A percentile compares a stretch with the other conserved stretches of the same genome.
Conservation (phyloP, 2,113 vertebrate species). For the Leucoraja erinaceus region DNA sequence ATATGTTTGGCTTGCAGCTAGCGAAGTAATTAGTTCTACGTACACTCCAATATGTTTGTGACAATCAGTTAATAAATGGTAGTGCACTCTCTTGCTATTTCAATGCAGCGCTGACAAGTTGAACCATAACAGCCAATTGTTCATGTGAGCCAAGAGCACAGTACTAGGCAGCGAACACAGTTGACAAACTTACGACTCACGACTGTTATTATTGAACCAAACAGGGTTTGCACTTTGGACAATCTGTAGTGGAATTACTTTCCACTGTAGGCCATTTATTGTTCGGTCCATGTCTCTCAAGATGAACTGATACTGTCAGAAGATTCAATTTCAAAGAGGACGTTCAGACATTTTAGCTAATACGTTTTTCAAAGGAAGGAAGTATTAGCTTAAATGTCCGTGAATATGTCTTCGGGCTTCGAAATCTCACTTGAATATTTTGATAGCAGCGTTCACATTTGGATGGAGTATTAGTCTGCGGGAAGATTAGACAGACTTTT, state of each 20-base stretch:
- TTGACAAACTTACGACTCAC: constrained; percentile 16
- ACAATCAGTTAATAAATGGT: constrained; percentile 27
- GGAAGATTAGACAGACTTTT: not conserved
- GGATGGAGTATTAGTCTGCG: not conserved
- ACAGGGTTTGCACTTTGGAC: not conserved
- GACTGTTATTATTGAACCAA: not conserved
- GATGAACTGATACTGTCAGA: not conserved
- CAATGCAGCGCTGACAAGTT: not conserved
- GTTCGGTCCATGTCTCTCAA: not conserved
- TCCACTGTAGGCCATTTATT: not conserved
- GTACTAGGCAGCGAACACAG: not conserved
- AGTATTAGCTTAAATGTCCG: not conserved
- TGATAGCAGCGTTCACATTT: not conserved
- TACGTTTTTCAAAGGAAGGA: not conserved
- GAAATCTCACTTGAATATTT: not conserved
- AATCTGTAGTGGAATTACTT: not conserved
- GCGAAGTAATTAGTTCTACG: constrained; percentile 1
- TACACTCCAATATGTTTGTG: not conserved
- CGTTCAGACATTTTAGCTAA: not conserved
- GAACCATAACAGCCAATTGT: not conserved
- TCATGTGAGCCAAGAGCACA: not conserved
- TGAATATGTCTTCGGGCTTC: not conserved
- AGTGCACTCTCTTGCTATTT: not conserved
- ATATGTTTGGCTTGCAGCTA: constrained; percentile 23
- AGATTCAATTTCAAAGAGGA: not conserved